Conservation (phyloP, 2,888 invertebrate species). For the Drosophila sordidapex region DNA sequence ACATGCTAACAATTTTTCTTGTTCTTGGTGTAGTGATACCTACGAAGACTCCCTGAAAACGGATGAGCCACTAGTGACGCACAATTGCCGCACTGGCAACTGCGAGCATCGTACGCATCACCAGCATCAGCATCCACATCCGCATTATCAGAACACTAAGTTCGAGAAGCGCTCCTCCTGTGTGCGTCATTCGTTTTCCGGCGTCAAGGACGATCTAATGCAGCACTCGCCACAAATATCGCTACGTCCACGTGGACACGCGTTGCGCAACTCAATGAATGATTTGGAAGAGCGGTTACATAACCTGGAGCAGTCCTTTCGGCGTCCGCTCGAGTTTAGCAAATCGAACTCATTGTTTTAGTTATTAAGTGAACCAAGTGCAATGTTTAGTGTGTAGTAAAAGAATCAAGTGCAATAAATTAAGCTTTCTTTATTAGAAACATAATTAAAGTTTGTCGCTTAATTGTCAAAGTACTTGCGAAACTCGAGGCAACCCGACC, state of each 20-base stretch:
- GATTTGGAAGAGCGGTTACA: constrained; percentile 84
- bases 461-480: constrained; percentile 82
- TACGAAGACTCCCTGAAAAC: constrained; percentile 92
- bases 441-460: background rate
- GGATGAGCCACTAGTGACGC: constrained; percentile 75
- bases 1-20: too few species aligned
- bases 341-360: constrained; percentile 81
- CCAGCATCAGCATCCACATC: constrained; percentile 64
- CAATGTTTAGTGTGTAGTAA: constrained; percentile 60
- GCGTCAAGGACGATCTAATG: constrained; percentile 84
- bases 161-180: constrained; percentile 82
- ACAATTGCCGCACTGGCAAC: constrained; percentile 71
- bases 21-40: constrained; percentile 86
- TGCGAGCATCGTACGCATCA: constrained; percentile 76
- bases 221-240: constrained; percentile 83
- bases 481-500: constrained; percentile 86
- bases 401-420: constrained; percentile 73
- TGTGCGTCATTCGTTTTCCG: constrained; percentile 84
- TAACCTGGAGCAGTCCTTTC: constrained; percentile 84
- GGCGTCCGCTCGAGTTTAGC: constrained; percentile 81
- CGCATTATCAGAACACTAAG: constrained; percentile 82
- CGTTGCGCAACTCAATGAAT: constrained; percentile 84
- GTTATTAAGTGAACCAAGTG: constrained; percentile 52
- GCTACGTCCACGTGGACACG: constrained; percentile 82
- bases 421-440: constrained; percentile 31